Evolutionary conservation across 2,797 vertebrate genomes (phyloP).

Genomic region (Enteromius viviparus): DNA sequence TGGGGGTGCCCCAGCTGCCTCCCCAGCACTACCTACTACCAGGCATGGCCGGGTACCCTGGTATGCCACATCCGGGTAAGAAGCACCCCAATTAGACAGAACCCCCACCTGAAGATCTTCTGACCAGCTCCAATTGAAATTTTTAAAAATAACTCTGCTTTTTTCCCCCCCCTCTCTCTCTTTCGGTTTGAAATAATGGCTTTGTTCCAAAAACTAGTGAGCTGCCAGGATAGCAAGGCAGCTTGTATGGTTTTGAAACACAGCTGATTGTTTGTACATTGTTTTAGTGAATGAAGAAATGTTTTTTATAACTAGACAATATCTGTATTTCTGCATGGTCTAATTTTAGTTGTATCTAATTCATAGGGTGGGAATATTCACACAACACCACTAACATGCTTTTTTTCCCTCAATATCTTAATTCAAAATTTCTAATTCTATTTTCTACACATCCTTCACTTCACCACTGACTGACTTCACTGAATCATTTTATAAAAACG

Average conservation of each 20-base stretch:
- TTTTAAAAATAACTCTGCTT: not conserved
- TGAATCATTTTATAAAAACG: not conserved
- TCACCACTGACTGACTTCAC: not conserved
- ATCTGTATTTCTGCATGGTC: constrained; percentile 24
- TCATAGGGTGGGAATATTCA: constrained; percentile 1
- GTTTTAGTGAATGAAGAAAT: constrained; percentile 10
- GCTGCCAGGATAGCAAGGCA: not conserved
- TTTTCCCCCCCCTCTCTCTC: not conserved
- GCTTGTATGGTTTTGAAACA: not conserved
- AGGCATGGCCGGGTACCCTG: constrained; percentile 94
- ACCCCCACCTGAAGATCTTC: constrained; percentile 24
- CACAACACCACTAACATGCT: constrained; percentile 32
- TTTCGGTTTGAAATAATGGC: not conserved
- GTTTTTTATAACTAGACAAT: not conserved
- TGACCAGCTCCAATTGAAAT: not conserved
- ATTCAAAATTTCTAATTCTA: not conserved
- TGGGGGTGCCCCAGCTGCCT: constrained; percentile 88
- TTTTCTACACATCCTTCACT: not conserved
- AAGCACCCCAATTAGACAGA: constrained; percentile 60
- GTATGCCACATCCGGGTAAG: constrained; percentile 98
- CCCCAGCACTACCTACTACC: constrained; percentile 88
- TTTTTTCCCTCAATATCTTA: not conserved
- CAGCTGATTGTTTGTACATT: not conserved
- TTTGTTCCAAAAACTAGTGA: not conserved
- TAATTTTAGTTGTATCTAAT: not conserved